Percentiles rank a stretch among this genome's conserved stretches.
Conservation (phyloP, 2,113 vertebrate genomes). For the Etheostoma spectabile region DNA sequence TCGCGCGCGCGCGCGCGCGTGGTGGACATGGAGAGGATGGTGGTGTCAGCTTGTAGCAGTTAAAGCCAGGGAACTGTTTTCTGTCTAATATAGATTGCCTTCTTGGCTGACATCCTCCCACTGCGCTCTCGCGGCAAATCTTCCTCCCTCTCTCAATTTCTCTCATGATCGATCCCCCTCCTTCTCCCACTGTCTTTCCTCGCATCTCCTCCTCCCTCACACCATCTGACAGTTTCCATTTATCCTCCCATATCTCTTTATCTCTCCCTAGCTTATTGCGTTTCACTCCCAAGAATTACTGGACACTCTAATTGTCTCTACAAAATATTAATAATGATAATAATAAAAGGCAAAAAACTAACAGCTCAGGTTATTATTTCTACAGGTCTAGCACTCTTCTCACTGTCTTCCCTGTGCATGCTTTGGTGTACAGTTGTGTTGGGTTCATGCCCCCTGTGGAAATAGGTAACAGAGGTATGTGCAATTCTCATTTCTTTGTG, state of each 20-base stretch:
- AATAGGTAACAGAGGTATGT: not conserved
- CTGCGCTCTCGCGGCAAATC: slow-evolving; percentile 53
- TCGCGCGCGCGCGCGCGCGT: too few species aligned
- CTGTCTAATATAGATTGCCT: slow-evolving; percentile 71
- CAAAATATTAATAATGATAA: slow-evolving; percentile 3
- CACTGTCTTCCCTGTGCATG: not conserved
- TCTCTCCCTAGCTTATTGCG: slow-evolving; percentile 55
- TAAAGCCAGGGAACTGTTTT: slow-evolving; percentile 62
- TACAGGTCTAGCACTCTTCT: not conserved
- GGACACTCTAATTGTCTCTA: slow-evolving; percentile 43
- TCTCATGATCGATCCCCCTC: slow-evolving; percentile 75
- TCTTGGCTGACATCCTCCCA: slow-evolving; percentile 69
- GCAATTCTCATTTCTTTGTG: slow-evolving; percentile 27
- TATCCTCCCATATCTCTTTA: slow-evolving; percentile 70
- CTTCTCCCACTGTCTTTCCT: slow-evolving; percentile 62
- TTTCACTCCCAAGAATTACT: slow-evolving; percentile 50
- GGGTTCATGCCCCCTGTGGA: not conserved
- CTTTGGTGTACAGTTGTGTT: slow-evolving; percentile 7
- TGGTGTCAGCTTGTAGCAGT: slow-evolving; percentile 59
- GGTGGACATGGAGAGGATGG: slow-evolving; percentile 46
- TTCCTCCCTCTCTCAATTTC: slow-evolving; percentile 71
- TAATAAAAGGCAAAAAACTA: slow-evolving; percentile 11
- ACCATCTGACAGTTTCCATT: slow-evolving; percentile 80
- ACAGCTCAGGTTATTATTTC: slow-evolving; percentile 1
- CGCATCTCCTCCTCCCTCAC: slow-evolving; percentile 75